phyloP scores from a whole-genome alignment of 2,797 vertebrate species.

The Crotalus adamanteus region DNA sequence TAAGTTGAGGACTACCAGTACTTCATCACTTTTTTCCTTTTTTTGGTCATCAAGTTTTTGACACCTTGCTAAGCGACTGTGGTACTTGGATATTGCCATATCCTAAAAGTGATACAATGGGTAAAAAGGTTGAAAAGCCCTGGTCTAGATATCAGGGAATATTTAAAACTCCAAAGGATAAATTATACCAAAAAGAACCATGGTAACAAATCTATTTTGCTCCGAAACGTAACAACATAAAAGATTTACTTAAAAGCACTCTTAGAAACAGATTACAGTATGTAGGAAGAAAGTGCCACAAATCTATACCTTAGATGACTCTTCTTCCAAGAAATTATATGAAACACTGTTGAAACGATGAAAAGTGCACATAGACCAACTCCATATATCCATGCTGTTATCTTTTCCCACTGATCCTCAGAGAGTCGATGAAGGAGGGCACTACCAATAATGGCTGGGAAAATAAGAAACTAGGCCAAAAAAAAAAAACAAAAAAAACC shows the following conservation, averaged over 20 bases:
- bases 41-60: too few relatives aligned
- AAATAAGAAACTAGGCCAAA: slow-evolving; percentile 82
- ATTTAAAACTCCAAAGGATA: not conserved
- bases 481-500: slow-evolving; percentile 28
- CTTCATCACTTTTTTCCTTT: too few relatives aligned
- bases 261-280: not conserved
- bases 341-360: slow-evolving; percentile 93
- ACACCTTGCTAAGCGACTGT: too few relatives aligned
- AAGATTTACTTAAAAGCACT: not conserved
- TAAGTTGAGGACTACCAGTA: too few relatives aligned
- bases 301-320: slow-evolving; percentile 88
- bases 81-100: too few relatives aligned
- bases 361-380: slow-evolving; percentile 92
- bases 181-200: not conserved
- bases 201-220: not conserved
- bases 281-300: not conserved
- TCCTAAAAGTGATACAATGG: too few relatives aligned
- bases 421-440: slow-evolving; percentile 88
- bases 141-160: not conserved
- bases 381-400: slow-evolving; percentile 95
- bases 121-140: too few relatives aligned
- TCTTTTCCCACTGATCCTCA: slow-evolving; percentile 87
- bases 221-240: not conserved
- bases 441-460: slow-evolving; percentile 91
- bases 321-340: slow-evolving; percentile 95